These are phyloP conservation scores for Crax fasciolata DNA, from an alignment of 2,797 vertebrate genomes.

Conservation along the genomic window DNA sequence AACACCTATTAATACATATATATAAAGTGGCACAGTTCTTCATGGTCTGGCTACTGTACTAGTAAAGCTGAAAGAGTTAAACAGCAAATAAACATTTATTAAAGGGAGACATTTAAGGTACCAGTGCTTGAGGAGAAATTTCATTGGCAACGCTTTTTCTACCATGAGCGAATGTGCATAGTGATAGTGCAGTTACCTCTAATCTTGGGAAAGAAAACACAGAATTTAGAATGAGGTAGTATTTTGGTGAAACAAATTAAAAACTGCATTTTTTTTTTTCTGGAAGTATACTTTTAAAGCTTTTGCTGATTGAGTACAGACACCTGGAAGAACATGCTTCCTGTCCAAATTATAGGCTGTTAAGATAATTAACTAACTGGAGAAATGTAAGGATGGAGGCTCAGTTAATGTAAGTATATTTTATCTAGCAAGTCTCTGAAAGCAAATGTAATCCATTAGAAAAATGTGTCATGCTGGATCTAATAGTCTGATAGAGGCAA, in stretches of 20 bases:
- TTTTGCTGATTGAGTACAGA: background rate
- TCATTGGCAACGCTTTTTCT: background rate
- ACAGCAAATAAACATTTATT: background rate
- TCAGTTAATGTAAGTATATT: background rate
- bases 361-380: background rate
- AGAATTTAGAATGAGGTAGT: background rate
- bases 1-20: background rate
- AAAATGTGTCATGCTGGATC: background rate
- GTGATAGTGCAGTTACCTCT: rapidly evolving
- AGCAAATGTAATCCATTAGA: background rate
- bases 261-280: background rate
- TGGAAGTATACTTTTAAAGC: background rate
- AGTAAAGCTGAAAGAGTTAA: background rate
- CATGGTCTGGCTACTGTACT: background rate
- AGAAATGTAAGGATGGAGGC: background rate
- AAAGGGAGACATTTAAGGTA: background rate
- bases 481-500: background rate
- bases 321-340: background rate
- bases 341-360: background rate
- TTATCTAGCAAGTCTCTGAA: background rate
- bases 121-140: background rate
- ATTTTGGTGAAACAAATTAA: background rate
- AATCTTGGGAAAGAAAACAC: background rate
- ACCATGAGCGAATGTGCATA: background rate
- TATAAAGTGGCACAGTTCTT: background rate